Conservation (phyloP, 1,140 invertebrate genomes). For the Drosophila melanica region DNA sequence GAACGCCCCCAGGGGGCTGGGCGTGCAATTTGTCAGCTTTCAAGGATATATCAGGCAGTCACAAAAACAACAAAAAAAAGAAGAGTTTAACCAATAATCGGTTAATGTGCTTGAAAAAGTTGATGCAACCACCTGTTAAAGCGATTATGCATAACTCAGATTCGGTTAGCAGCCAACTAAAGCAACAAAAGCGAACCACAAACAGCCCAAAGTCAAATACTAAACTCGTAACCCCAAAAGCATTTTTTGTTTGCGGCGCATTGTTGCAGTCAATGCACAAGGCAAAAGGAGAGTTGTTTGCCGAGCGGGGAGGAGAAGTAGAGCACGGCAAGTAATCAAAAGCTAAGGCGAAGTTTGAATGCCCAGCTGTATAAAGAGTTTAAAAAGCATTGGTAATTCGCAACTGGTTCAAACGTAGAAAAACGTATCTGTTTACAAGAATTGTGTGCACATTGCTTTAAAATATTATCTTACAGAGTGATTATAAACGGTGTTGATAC, state of each 20-base stretch:
- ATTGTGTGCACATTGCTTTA: no score
- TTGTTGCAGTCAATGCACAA: constrained; percentile 5
- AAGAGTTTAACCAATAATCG: constrained; percentile 5
- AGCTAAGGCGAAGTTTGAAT: constrained; percentile 13
- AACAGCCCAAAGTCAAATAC: constrained; percentile 42
- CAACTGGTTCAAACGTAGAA: constrained; percentile 1
- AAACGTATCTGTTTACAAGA: background rate
- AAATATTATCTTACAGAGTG: no score
- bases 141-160: constrained; percentile 24
- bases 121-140: constrained; percentile 12
- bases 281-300: background rate
- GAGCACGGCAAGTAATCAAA: background rate
- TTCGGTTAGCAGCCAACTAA: constrained; percentile 9
- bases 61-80: background rate
- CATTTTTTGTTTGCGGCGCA: background rate
- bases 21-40: constrained; percentile 1
- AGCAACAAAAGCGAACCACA: background rate
- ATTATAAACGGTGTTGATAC: no score
- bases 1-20: background rate
- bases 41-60: background rate
- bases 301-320: background rate
- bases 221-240: background rate
- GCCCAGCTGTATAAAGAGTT: background rate
- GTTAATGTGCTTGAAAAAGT: background rate
- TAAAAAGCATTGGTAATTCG: background rate